phyloP scores from a whole-genome alignment of 2,797 vertebrate genomes.

The Clarias pachynema region DNA sequence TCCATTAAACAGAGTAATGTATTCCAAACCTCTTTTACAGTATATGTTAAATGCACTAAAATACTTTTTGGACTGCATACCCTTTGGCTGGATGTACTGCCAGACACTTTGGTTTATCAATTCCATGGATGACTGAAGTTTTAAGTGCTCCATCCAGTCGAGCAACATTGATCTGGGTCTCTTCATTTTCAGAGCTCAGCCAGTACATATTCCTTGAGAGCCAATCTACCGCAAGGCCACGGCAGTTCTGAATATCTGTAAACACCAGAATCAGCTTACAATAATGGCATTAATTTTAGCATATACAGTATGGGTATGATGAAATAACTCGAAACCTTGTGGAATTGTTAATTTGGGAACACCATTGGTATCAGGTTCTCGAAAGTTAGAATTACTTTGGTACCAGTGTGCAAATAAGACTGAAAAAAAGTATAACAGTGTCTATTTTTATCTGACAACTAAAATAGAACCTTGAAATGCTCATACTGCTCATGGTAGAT shows the following conservation, averaged over 20 bases:
- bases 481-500: too few species aligned
- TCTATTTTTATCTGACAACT: too few species aligned
- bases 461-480: too few species aligned
- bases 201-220: constrained; percentile 97
- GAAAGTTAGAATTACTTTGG: too few species aligned
- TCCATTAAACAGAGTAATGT: background rate
- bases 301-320: background rate
- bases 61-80: constrained; percentile 74
- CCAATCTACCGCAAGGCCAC: constrained; percentile 95
- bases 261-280: constrained; percentile 27
- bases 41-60: constrained; percentile 13
- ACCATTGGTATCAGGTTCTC: too few species aligned
- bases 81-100: constrained; percentile 93
- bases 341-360: too few species aligned
- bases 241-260: constrained; percentile 93
- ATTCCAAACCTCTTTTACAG: constrained; percentile 11
- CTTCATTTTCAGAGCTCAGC: constrained; percentile 98
- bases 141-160: constrained; percentile 96
- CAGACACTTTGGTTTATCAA: constrained; percentile 95
- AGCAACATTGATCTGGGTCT: constrained; percentile 98
- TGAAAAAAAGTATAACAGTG: too few species aligned
- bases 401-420: too few species aligned
- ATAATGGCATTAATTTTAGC: background rate
- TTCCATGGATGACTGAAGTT: constrained; percentile 96
- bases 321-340: too few species aligned